These are phyloP conservation scores for Octopus bimaculoides DNA, from an alignment of 1,140 invertebrate genomes.

Conservation along the genomic window DNA sequence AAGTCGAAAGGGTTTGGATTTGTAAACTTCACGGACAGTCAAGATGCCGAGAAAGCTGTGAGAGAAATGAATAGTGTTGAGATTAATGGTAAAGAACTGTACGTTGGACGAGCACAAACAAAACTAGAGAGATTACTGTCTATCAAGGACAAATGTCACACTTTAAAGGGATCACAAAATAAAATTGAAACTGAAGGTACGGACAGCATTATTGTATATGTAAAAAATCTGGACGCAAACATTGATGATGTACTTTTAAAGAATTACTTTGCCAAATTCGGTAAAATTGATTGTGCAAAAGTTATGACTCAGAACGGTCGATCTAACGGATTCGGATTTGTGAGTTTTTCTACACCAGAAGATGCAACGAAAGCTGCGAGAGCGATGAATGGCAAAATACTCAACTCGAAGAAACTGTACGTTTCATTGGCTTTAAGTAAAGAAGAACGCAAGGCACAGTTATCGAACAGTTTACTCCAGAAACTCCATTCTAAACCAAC, in stretches of 20 bases:
- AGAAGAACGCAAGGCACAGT: constrained; percentile 96
- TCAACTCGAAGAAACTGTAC: constrained; percentile 95
- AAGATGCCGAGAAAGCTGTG: constrained; percentile 98
- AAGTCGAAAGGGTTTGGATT: constrained; percentile 93
- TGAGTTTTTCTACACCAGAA: constrained; percentile 93
- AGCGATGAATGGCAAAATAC: constrained; percentile 95
- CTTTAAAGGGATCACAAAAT: too few species aligned
- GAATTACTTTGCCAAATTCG: too few species aligned
- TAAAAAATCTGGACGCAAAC: too few species aligned
- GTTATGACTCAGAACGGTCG: constrained; percentile 59
- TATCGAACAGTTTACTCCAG: constrained; percentile 92
- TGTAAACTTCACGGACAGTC: constrained; percentile 94
- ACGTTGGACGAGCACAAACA: constrained; percentile 97
- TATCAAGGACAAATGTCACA: too few species aligned
- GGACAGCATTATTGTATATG: too few species aligned
- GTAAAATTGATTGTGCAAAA: constrained; percentile 13
- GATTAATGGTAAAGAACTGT: constrained; percentile 91
- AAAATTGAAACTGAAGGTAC: too few species aligned
- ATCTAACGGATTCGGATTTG: constrained; percentile 97
- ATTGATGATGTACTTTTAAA: too few species aligned
- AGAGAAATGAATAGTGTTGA: constrained; percentile 97
- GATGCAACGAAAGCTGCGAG: constrained; percentile 99
- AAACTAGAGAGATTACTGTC: constrained; percentile 59
- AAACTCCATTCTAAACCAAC: neutral
- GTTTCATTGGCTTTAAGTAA: constrained; percentile 98